phyloP scores from a whole-genome alignment of 1,140 invertebrate genomes.

The Hirudo medicinalis region DNA sequence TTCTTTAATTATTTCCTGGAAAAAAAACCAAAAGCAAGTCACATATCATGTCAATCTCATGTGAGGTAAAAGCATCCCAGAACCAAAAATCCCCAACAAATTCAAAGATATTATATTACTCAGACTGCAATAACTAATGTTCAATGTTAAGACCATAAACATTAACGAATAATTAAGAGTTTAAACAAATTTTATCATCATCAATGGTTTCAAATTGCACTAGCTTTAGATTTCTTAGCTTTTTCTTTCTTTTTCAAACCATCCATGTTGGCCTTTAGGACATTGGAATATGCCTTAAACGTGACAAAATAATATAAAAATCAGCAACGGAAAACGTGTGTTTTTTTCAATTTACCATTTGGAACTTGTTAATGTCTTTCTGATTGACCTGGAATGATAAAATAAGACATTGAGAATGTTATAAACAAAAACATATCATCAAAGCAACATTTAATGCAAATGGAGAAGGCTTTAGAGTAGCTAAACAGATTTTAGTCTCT shows the following conservation, averaged over 20 bases:
- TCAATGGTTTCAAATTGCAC: slow-evolving; percentile 3
- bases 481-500: neutral
- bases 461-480: neutral
- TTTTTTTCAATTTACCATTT: slow-evolving; percentile 44
- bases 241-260: slow-evolving; percentile 72
- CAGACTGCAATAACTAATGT: neutral
- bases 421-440: slow-evolving; percentile 9
- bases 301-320: slow-evolving; percentile 10
- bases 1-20: too few relatives aligned
- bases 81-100: neutral
- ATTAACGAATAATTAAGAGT: neutral
- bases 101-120: neutral
- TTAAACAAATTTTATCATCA: neutral
- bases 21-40: too few relatives aligned
- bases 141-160: neutral
- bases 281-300: slow-evolving; percentile 58
- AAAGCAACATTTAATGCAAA: neutral
- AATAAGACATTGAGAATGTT: slow-evolving; percentile 22
- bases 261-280: slow-evolving; percentile 70
- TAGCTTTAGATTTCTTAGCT: slow-evolving; percentile 53
- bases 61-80: neutral
- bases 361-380: slow-evolving; percentile 70
- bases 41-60: neutral
- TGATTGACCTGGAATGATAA: slow-evolving; percentile 50
- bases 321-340: neutral